phyloP scores from a whole-genome alignment of 2,797 vertebrate species.

The Clarias platycephalus region DNA sequence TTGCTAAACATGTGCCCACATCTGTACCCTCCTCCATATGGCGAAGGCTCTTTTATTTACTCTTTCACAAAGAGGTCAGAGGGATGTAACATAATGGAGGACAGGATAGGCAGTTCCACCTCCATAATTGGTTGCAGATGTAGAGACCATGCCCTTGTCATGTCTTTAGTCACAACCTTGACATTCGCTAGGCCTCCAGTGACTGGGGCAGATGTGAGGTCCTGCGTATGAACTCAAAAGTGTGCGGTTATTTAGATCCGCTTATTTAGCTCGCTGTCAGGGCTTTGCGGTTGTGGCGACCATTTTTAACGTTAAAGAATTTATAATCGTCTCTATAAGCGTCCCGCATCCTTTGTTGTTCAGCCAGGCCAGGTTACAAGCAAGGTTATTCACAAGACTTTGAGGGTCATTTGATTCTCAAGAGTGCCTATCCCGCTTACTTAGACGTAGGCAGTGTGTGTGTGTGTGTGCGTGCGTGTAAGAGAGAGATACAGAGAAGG shows the following conservation, averaged over 20 bases:
- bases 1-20: conserved; percentile 62
- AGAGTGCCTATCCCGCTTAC: conserved; percentile 32
- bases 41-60: conserved; percentile 40
- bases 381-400: conserved; percentile 36
- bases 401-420: conserved; percentile 50
- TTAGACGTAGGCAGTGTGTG: not conserved
- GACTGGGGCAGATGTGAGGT: conserved; percentile 38
- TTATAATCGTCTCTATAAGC: conserved; percentile 11
- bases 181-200: conserved; percentile 45
- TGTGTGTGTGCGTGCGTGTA: not conserved
- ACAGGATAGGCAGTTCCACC: conserved; percentile 63
- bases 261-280: conserved; percentile 17
- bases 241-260: conserved; percentile 24
- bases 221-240: conserved; percentile 21
- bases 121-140: conserved; percentile 74
- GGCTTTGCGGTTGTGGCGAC: not conserved
- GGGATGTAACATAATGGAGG: conserved; percentile 61
- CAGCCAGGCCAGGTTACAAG: conserved; percentile 25
- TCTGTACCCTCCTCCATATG: conserved; percentile 67
- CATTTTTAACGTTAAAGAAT: conserved; percentile 3
- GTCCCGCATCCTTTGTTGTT: not conserved
- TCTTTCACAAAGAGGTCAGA: conserved; percentile 55
- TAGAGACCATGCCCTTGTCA: conserved; percentile 57
- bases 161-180: conserved; percentile 53
- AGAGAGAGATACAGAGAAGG: conserved; percentile 7